Conservation (phyloP, 2,113 vertebrate species). For the Probosciger aterrimus region DNA sequence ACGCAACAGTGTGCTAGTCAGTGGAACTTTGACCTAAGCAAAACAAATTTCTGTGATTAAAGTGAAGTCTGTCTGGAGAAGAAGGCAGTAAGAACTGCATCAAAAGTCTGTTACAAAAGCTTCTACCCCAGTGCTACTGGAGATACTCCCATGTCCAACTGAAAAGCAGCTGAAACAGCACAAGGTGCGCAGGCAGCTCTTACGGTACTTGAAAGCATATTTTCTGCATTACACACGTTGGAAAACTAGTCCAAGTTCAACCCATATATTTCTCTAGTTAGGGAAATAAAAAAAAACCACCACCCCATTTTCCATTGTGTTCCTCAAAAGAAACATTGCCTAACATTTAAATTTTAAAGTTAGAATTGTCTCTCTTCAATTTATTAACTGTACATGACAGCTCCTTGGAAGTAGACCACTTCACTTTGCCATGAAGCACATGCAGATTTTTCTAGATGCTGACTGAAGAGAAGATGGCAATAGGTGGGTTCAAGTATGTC, state of each 20-base stretch:
- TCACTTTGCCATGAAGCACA: fast-evolving
- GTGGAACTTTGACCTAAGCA: neutral
- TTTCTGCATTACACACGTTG: neutral
- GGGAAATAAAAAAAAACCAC: neutral
- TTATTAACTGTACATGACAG: neutral
- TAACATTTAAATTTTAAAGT: neutral
- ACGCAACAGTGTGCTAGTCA: neutral
- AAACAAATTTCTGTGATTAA: neutral
- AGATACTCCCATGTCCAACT: neutral
- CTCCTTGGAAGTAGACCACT: neutral
- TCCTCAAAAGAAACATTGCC: neutral
- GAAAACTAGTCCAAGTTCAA: neutral
- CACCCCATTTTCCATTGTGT: neutral
- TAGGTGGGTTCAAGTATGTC: neutral
- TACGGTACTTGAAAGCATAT: neutral
- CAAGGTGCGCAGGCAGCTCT: neutral
- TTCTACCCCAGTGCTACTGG: neutral
- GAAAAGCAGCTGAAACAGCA: neutral
- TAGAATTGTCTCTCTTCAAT: neutral
- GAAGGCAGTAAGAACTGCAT: neutral
- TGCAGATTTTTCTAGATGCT: neutral
- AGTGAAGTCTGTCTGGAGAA: neutral
- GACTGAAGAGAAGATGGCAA: neutral
- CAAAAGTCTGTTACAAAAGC: neutral
- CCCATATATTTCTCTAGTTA: neutral